Percentiles rank a stretch among this genome's conserved stretches.
phyloP scores from a whole-genome alignment of 2,113 vertebrate species.

The Xiphophorus maculatus region DNA sequence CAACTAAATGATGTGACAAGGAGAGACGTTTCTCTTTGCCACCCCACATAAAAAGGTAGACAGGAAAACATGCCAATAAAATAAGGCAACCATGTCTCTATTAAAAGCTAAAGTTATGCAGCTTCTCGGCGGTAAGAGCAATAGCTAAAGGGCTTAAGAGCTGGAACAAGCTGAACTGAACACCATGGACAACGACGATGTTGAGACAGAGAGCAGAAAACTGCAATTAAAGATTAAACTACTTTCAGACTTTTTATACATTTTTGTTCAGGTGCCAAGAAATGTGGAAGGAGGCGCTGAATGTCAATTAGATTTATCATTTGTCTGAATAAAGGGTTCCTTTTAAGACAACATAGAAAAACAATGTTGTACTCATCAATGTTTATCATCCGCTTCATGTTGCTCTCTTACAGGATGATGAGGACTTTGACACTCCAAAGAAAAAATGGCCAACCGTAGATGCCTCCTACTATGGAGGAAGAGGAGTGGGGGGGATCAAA shows the following conservation, averaged over 20 bases:
- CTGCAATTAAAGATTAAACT: not conserved
- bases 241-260: not conserved
- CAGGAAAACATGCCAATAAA: not conserved
- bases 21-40: not conserved
- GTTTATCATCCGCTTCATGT: slow-evolving; percentile 1
- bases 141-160: too few relatives aligned
- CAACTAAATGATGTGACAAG: not conserved
- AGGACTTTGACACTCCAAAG: slow-evolving; percentile 90
- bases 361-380: not conserved
- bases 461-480: slow-evolving; percentile 95
- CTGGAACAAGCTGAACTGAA: too few relatives aligned
- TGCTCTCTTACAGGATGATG: slow-evolving; percentile 78
- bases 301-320: not conserved
- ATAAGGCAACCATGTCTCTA: not conserved
- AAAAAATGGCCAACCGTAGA: slow-evolving; percentile 89
- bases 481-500: slow-evolving; percentile 97
- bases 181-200: not conserved
- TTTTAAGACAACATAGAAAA: not conserved
- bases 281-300: not conserved
- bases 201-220: not conserved
- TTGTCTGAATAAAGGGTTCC: not conserved
- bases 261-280: not conserved
- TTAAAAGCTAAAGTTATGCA: not conserved
- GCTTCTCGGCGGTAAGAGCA: not conserved
- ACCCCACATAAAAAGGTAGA: not conserved